Conservation (phyloP, 1,140 invertebrate genomes). For the Drosophila jambulina region DNA sequence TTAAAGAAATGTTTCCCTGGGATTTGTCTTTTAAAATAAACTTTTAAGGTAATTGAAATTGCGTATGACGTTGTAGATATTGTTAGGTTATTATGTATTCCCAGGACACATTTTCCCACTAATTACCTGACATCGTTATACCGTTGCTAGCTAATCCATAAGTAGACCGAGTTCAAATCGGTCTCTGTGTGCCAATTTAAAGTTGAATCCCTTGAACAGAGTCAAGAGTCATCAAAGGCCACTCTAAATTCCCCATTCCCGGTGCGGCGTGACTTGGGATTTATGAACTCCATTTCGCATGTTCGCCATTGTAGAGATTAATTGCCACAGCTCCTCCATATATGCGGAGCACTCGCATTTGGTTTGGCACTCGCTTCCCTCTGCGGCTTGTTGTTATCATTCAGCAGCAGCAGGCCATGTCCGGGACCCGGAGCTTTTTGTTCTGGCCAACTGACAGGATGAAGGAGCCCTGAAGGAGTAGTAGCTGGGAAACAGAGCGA, state of each 20-base stretch:
- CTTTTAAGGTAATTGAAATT: conserved; percentile 2
- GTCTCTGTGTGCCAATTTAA: conserved; percentile 43
- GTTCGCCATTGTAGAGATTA: conserved; percentile 80
- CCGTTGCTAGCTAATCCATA: background rate
- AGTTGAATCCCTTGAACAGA: conserved; percentile 28
- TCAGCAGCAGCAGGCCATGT: conserved; percentile 76
- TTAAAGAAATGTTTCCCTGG: background rate
- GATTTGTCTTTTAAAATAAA: background rate
- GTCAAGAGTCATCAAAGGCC: conserved; percentile 9
- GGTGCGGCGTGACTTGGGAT: conserved; percentile 73
- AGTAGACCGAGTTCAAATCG: conserved; percentile 4
- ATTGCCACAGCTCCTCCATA: conserved; percentile 64
- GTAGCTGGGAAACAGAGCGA: conserved; percentile 19
- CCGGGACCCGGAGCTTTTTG: conserved; percentile 45
- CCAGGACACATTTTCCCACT: background rate
- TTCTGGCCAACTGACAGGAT: conserved; percentile 41
- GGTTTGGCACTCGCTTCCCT: conserved; percentile 42
- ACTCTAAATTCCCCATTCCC: conserved; percentile 20
- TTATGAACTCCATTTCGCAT: conserved; percentile 81
- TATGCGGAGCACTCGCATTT: conserved; percentile 6
- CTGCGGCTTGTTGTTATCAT: conserved; percentile 74
- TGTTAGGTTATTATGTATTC: background rate
- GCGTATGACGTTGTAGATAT: background rate
- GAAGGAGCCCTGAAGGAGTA: conserved; percentile 23
- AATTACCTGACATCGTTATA: conserved; percentile 16